Conservation (phyloP, 2,113 vertebrate species). For the Salvelinus alpinus region DNA sequence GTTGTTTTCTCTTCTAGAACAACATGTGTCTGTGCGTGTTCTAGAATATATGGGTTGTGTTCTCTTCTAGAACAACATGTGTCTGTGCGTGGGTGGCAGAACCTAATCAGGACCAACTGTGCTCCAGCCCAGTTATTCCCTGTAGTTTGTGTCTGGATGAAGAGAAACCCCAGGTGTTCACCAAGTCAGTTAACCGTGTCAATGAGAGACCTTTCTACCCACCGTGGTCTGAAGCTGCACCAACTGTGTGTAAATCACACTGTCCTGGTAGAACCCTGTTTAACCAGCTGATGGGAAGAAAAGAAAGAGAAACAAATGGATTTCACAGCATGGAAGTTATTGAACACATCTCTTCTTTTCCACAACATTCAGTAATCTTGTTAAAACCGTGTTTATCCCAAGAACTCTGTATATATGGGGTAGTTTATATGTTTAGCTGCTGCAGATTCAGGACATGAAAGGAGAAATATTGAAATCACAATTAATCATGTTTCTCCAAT, state of each 20-base stretch:
- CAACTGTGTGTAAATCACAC: neutral
- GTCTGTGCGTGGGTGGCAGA: neutral
- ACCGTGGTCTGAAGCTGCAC: neutral
- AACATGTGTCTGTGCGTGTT: too few species aligned
- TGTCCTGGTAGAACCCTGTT: neutral
- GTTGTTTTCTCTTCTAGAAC: too few species aligned
- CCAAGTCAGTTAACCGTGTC: neutral
- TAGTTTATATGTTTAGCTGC: neutral
- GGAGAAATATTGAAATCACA: neutral
- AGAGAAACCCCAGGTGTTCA: constrained; percentile 6
- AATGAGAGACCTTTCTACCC: constrained; percentile 5
- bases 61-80: too few species aligned
- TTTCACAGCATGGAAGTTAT: neutral
- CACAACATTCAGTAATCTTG: neutral
- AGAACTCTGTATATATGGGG: neutral
- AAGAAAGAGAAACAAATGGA: neutral
- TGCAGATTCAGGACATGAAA: neutral
- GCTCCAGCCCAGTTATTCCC: neutral
- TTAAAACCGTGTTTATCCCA: neutral
- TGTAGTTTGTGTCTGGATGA: constrained; percentile 1
- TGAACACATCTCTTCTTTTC: too few species aligned
- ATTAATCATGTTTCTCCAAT: neutral
- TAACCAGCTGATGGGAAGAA: too few species aligned
- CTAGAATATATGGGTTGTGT: too few species aligned
- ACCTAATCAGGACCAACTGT: constrained; percentile 4